Conservation (phyloP, 2,888 invertebrate genomes). For the Drosophila austrosaltans region DNA sequence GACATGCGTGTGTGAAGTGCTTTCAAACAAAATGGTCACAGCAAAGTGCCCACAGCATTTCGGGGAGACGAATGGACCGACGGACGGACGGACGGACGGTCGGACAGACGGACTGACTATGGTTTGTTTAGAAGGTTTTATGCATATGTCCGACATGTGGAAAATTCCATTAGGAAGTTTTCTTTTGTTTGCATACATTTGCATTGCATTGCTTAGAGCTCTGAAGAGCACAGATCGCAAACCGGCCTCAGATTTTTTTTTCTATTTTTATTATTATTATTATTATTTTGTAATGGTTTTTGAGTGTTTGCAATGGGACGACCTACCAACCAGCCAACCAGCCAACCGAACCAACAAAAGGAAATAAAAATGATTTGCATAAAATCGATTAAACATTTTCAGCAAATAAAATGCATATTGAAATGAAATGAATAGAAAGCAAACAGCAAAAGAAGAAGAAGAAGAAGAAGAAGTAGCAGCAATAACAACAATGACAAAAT, state of each 20-base stretch:
- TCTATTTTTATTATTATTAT: conserved; percentile 46
- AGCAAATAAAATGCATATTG: conserved; percentile 69
- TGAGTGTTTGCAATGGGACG: conserved; percentile 60
- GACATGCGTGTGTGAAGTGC: conserved; percentile 64
- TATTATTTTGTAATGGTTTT: conserved; percentile 79
- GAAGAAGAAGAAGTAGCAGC: not conserved
- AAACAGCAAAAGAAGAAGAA: conserved; percentile 22
- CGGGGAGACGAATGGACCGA: conserved; percentile 13
- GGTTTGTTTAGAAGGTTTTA: conserved; percentile 73
- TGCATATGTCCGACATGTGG: conserved; percentile 76
- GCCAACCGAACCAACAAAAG: conserved; percentile 16
- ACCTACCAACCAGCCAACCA: not conserved
- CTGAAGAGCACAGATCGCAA: conserved; percentile 47
- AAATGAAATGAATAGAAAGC: conserved; percentile 55
- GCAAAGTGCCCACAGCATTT: conserved; percentile 39
- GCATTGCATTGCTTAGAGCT: conserved; percentile 43
- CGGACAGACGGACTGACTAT: not conserved
- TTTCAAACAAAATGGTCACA: conserved; percentile 46
- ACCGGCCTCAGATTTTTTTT: conserved; percentile 50
- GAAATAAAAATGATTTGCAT: conserved; percentile 73
- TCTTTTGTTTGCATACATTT: conserved; percentile 76
- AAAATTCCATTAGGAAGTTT: conserved; percentile 78
- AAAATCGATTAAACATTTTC: conserved; percentile 74
- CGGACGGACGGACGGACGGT: conserved; percentile 11
- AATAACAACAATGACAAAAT: conserved; percentile 26